Base-by-base conservation (phyloP, 2,797 vertebrate genomes). In the Sardinella longiceps region DNA sequence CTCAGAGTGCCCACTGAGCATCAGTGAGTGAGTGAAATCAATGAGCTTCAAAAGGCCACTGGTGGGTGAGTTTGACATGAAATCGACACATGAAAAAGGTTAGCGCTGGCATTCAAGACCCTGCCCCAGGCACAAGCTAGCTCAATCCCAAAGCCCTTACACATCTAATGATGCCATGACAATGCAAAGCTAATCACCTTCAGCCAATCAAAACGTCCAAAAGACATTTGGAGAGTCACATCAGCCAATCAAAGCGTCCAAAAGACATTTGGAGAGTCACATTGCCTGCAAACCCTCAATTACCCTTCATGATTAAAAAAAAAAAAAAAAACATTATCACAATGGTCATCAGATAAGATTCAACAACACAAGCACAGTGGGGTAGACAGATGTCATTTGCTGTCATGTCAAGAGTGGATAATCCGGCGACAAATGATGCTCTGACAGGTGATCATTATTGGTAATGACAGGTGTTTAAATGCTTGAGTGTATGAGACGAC, bases 381-480 rank as follows among this genome's bases (percentile, higher is more conserved):
- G 25, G 30, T 39, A 39, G 15, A n/a, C 30, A 39, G 18, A 33
- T 74, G 30, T 74, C 66, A 74, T 3, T 74, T 33, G 39, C 14
- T 74, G 66, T 74, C 66, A 74, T 74, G 66, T 15, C 5, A 33
- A 74, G 14, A 20, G 66, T 5, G 33, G 66, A 74, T 74, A 18
- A 74, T 74, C 33, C 20, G 33, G 12, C 39, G 66, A 74, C 66
- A 39, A 74, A 74, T 33, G 66, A 39, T 74, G 14, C 20, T 7
- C 30, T 74, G 66, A 20, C 30, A 74, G 66, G 30, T 74, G 5
- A 37, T 74, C 30, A 74, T 66, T 66, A 74, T 37, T 20, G 66
- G 9, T 74, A 39, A 74, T 37, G 66, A 74, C 66, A 74, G 66
- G 56, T 25, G 56, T 60, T 60, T 60, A 60, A 60, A 60, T 60